A percentile compares a stretch with the other conserved stretches of the same genome.
phyloP scores from a whole-genome alignment of 2,797 vertebrate species.

The Chelmon rostratus region DNA sequence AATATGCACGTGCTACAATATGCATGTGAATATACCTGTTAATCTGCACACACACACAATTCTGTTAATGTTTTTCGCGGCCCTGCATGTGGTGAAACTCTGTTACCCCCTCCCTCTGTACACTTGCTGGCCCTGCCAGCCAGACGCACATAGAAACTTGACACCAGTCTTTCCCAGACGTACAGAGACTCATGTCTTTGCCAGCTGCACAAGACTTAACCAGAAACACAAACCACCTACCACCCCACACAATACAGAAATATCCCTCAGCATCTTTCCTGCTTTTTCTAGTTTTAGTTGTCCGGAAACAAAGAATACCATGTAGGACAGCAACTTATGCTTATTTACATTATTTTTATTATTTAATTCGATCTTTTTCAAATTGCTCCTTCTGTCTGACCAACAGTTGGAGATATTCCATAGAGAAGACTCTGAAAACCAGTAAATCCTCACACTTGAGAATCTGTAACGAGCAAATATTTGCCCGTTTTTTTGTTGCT shows the following conservation, averaged over 20 bases:
- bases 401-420: neutral
- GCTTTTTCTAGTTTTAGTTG: constrained; percentile 26
- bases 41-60: constrained; percentile 7
- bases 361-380: constrained; percentile 9
- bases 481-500: neutral
- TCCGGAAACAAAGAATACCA: neutral
- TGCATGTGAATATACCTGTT: constrained; percentile 11
- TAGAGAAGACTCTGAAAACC: neutral
- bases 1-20: neutral
- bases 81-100: constrained; percentile 39
- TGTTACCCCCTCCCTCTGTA: constrained; percentile 19
- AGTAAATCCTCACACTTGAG: neutral
- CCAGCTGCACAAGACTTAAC: constrained; percentile 62
- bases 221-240: constrained; percentile 60
- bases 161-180: constrained; percentile 75
- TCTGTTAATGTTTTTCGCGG: constrained; percentile 19
- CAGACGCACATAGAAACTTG: constrained; percentile 74
- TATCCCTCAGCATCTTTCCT: constrained; percentile 23
- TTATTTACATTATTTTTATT: neutral
- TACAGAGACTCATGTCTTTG: constrained; percentile 61
- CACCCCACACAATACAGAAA: constrained; percentile 37
- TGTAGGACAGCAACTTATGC: neutral
- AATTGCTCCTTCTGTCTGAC: neutral
- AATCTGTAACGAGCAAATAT: neutral
- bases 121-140: constrained; percentile 61